These are phyloP conservation scores for Trissolcus brochymenae DNA, from an alignment of 2,888 invertebrate genomes.

Conservation along the genomic window DNA sequence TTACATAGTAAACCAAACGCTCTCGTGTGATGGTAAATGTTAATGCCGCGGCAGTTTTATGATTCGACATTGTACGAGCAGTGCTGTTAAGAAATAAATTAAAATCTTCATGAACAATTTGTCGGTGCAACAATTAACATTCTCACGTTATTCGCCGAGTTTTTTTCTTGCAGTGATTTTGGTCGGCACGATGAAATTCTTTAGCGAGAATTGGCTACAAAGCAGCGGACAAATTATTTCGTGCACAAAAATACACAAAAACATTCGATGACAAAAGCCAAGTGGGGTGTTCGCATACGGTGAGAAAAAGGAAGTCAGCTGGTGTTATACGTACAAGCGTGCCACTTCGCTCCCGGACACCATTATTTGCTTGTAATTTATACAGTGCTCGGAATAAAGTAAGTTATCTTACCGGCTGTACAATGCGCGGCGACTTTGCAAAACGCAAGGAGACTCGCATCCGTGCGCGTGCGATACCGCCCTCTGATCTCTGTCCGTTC, in stretches of 20 bases:
- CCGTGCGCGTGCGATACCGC: conserved; percentile 58
- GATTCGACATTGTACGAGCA: background rate
- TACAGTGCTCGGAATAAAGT: conserved; percentile 65
- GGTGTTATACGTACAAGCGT: conserved; percentile 15
- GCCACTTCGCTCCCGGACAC: conserved; percentile 50
- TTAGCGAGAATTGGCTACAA: background rate
- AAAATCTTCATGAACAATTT: too few relatives aligned
- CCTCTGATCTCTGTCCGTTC: conserved; percentile 48
- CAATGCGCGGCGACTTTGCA: conserved; percentile 60
- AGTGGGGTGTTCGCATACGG: conserved; percentile 11
- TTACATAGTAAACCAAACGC: background rate
- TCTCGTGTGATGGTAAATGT: background rate
- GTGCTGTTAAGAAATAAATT: too few relatives aligned
- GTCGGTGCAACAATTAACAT: too few relatives aligned
- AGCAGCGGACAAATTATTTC: background rate
- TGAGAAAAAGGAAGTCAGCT: conserved; percentile 27
- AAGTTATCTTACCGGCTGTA: conserved; percentile 66
- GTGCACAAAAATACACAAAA: background rate
- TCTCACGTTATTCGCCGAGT: too few relatives aligned
- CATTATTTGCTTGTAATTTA: conserved; percentile 70
- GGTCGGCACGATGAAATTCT: background rate
- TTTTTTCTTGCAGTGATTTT: background rate
- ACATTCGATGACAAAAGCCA: conserved; percentile 12
- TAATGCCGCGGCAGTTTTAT: background rate
- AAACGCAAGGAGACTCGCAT: conserved; percentile 49